phyloP scores from a whole-genome alignment of 2,113 vertebrate genomes.

The Dunckerocampus dactyliophorus region DNA sequence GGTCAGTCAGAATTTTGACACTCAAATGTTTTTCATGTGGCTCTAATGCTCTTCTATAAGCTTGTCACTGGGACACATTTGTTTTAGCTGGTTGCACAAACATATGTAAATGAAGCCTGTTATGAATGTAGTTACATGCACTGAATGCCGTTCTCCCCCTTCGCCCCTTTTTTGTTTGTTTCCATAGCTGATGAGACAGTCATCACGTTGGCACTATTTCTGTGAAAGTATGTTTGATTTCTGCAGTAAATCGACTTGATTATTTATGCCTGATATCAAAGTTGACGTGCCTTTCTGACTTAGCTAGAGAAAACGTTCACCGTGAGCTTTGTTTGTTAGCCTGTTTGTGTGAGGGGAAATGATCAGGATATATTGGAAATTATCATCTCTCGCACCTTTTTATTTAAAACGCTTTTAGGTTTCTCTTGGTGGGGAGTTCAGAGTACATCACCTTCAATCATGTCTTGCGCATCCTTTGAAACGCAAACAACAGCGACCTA shows the following conservation, averaged over 20 bases:
- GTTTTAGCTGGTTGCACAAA: constrained; percentile 58
- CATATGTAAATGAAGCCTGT: constrained; percentile 65
- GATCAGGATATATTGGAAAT: constrained; percentile 35
- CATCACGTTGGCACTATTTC: constrained; percentile 61
- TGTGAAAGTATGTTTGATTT: constrained; percentile 61
- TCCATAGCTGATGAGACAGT: constrained; percentile 30
- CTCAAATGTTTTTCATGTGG: neutral
- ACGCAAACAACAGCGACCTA: neutral
- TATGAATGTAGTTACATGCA: constrained; percentile 80
- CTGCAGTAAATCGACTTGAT: constrained; percentile 67
- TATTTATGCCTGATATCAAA: constrained; percentile 74
- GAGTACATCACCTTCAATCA: constrained; percentile 4
- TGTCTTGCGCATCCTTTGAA: neutral
- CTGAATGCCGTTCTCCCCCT: constrained; percentile 58
- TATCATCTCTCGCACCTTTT: constrained; percentile 28
- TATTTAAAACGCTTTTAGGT: constrained; percentile 17
- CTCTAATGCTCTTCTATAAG: constrained; percentile 1
- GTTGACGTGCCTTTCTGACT: constrained; percentile 77
- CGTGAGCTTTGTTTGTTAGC: constrained; percentile 48
- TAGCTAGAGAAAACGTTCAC: constrained; percentile 55
- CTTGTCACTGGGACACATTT: constrained; percentile 36
- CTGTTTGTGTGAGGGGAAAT: constrained; percentile 40
- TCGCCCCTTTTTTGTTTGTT: neutral
- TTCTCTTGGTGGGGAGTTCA: constrained; percentile 15
- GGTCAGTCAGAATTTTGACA: neutral